Evolutionary conservation across 2,113 vertebrate species (phyloP), one percentile per base, ranked within the genome.

Genomic region (Micronycteris hirsuta): DNA sequence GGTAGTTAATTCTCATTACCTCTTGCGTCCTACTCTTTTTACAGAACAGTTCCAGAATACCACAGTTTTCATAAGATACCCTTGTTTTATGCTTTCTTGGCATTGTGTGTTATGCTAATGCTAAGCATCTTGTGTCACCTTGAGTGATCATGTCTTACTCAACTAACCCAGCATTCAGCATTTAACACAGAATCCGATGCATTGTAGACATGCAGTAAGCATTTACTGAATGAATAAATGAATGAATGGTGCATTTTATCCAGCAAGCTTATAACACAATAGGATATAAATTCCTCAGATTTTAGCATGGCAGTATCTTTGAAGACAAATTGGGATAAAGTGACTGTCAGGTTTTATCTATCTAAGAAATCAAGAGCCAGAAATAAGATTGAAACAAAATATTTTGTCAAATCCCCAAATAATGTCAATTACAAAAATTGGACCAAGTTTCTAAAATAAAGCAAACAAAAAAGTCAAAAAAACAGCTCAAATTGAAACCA

Each of bases 361-460:
- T 49, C 19, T 86, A 94, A 71, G 28, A 78, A 81, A 77, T 56
- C 67, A 86, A 94, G 36, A 56, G n/a, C 3, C 17, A n/a, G 24
- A 92, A 80, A 52, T 91, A 36, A 96, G 24, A 86, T 63, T 80
- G 19, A 87, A 95, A 76, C 14, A 61, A 88, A 63, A 58, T 41
- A 26, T 38, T 86, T 68, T 86, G 0, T 56, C 76, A 88, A 70
- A 11, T 12, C 4, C 10, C 12, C 14, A 49, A 36, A n/a, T 90
- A 71, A 91, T 70, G 31, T 26, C 49, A 71, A 54, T 90, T 87
- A 81, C 5, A 54, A n/a, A 91, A 95, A 70, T 52, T 83, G 24
- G 65, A 36, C 16, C 20, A 68, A 80, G 1, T 5, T 81, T 82
- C 17, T 54, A 47, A 91, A 80, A 67, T 24, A 76, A 86, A 96